Evolutionary conservation across 2,888 invertebrate genomes (phyloP).

Genomic region (Ectobius pallidus): DNA sequence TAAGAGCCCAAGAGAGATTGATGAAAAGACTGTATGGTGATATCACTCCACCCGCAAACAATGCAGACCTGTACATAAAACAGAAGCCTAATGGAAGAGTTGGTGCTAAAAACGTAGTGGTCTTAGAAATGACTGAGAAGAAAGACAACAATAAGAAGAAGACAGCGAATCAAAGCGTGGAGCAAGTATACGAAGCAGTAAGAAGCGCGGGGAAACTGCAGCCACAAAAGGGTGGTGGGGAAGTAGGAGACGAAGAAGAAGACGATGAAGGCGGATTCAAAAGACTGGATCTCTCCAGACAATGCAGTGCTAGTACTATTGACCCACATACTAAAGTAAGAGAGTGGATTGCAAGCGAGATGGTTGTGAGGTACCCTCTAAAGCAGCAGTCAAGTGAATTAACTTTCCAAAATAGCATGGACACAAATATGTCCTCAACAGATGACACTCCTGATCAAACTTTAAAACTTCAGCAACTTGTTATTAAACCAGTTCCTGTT

Average conservation of each 20-base stretch:
- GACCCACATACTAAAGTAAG: slow-evolving; percentile 86
- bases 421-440: too few species aligned
- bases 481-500: too few species aligned
- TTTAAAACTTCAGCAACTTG: too few species aligned
- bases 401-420: neutral
- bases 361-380: slow-evolving; percentile 62
- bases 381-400: neutral
- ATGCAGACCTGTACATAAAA: neutral
- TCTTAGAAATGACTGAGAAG: neutral
- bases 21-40: slow-evolving; percentile 54
- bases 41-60: neutral
- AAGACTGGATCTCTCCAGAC: slow-evolving; percentile 69
- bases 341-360: slow-evolving; percentile 84
- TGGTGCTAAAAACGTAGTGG: neutral
- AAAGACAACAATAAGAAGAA: neutral
- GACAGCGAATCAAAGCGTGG: neutral
- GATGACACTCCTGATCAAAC: too few species aligned
- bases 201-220: slow-evolving; percentile 6
- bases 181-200: slow-evolving; percentile 36
- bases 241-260: neutral
- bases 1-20: slow-evolving; percentile 59
- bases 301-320: slow-evolving; percentile 79
- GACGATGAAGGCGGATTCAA: slow-evolving; percentile 57
- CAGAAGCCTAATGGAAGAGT: too few species aligned
- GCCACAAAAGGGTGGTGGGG: too few species aligned